A percentile compares a stretch with the other conserved stretches of the same genome.
These are phyloP conservation scores for Ruditapes philippinarum DNA, from an alignment of 1,140 invertebrate species.

Conservation along the genomic window DNA sequence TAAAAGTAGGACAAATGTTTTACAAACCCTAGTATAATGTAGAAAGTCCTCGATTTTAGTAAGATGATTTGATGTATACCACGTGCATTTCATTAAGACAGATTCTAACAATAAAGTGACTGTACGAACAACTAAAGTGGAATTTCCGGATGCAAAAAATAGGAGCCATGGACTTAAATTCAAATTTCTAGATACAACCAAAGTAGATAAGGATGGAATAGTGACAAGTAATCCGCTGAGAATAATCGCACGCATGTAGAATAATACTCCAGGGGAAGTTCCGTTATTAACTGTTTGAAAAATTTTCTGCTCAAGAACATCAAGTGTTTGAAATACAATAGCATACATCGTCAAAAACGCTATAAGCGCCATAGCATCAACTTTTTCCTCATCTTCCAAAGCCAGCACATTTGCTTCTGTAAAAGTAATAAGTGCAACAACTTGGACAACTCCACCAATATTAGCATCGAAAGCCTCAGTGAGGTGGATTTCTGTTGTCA, in stretches of 20 bases:
- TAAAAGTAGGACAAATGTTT: neutral
- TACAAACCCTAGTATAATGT: neutral
- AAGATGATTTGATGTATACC: neutral
- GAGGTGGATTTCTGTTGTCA: neutral
- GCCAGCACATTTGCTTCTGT: neutral
- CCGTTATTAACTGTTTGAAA: neutral
- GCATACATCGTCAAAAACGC: neutral
- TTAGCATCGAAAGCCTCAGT: neutral
- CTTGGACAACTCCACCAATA: neutral
- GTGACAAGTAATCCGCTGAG: neutral
- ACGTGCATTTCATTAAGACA: neutral
- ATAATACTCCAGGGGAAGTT: neutral
- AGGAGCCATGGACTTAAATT: neutral
- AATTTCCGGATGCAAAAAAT: neutral
- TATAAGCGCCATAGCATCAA: neutral
- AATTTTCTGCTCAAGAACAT: neutral
- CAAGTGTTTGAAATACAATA: neutral
- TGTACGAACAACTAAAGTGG: neutral
- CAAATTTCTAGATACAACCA: neutral
- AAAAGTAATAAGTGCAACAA: neutral
- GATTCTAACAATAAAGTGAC: neutral
- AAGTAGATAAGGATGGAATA: neutral
- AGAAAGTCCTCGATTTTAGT: neutral
- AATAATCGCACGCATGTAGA: neutral
- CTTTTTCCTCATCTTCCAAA: neutral